Percentiles rank a stretch among this genome's conserved stretches.
Conservation (phyloP, 2,113 vertebrate species). For the Sciurus niger region DNA sequence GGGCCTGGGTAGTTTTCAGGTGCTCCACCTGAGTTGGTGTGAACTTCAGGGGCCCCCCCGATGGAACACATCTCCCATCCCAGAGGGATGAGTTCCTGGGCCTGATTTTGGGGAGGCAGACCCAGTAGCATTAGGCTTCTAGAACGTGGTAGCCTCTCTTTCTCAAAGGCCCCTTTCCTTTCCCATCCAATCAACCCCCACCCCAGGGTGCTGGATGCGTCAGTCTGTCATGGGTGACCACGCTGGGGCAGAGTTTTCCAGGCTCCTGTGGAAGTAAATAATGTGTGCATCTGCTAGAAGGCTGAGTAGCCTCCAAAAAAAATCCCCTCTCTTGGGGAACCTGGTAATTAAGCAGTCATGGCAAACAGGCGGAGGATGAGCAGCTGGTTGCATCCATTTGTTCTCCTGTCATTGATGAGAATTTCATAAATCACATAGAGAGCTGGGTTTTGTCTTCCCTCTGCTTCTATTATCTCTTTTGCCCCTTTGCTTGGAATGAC, state of each 20-base stretch:
- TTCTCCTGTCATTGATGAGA: slow-evolving; percentile 64
- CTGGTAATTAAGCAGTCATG: slow-evolving; percentile 78
- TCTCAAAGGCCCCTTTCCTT: background rate
- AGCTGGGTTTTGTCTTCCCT: slow-evolving; percentile 30
- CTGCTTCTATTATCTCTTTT: background rate
- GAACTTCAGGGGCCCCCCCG: background rate
- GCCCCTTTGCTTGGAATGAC: background rate
- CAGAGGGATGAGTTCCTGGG: no score
- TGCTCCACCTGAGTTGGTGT: background rate
- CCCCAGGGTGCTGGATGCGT: accelerated
- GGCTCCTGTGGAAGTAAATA: background rate
- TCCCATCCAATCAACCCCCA: no score
- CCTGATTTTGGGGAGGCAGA: background rate
- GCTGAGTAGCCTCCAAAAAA: slow-evolving; percentile 62
- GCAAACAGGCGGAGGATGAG: slow-evolving; percentile 67
- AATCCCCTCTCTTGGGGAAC: slow-evolving; percentile 58
- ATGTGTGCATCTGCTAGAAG: slow-evolving; percentile 61
- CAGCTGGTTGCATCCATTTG: slow-evolving; percentile 74
- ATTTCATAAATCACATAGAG: slow-evolving; percentile 69
- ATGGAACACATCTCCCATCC: background rate
- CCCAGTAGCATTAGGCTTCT: background rate
- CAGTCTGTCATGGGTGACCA: background rate
- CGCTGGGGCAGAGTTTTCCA: background rate
- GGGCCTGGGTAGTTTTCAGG: background rate
- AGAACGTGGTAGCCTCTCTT: background rate